phyloP scores from a whole-genome alignment of 2,113 vertebrate species.

The Empidonax traillii region DNA sequence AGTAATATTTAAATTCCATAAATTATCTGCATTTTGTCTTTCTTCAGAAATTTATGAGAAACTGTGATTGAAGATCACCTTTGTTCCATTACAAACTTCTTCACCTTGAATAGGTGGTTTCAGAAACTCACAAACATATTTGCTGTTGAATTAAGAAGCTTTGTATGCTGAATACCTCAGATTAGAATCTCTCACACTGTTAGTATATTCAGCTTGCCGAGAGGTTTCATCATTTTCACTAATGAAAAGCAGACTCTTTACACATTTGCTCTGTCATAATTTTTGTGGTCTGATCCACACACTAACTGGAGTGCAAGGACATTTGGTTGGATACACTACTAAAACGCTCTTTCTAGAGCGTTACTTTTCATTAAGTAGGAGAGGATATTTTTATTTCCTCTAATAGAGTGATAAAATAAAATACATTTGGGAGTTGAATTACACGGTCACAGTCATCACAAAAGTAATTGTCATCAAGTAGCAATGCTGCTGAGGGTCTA shows the following conservation, averaged over 20 bases:
- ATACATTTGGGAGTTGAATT: slow-evolving; percentile 65
- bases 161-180: neutral
- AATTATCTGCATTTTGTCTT: neutral
- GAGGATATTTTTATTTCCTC: slow-evolving; percentile 41
- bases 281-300: slow-evolving; percentile 32
- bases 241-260: slow-evolving; percentile 25
- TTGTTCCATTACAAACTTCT: neutral
- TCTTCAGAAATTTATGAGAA: neutral
- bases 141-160: neutral
- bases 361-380: slow-evolving; percentile 60
- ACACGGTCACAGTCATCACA: slow-evolving; percentile 39
- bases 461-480: slow-evolving; percentile 65
- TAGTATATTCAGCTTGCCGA: neutral
- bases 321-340: slow-evolving; percentile 20
- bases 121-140: neutral
- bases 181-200: neutral
- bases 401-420: slow-evolving; percentile 68
- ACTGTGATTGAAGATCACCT: neutral
- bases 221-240: slow-evolving; percentile 41
- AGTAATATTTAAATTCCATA: neutral
- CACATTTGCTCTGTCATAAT: slow-evolving; percentile 39
- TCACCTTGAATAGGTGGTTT: neutral
- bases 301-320: slow-evolving; percentile 48
- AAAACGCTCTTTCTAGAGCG: slow-evolving; percentile 26
- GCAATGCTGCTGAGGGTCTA: slow-evolving; percentile 3